Percentiles rank a stretch among this genome's conserved stretches.
Conservation (phyloP, 37 sponge, comb jelly and placozoan genomes). For the Haliclona indistincta region DNA sequence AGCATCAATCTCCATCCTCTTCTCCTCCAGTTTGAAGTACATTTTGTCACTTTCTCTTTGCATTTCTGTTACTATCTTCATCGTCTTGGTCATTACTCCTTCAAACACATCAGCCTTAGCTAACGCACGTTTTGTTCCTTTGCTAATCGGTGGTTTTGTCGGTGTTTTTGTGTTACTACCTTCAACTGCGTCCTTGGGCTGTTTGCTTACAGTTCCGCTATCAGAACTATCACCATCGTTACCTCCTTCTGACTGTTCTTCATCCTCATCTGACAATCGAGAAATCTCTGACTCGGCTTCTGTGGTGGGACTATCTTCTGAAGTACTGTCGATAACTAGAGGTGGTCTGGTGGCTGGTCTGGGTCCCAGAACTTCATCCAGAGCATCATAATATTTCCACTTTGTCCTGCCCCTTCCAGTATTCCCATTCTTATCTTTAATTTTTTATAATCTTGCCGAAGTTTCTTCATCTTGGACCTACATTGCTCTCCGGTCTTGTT, state of each 20-base stretch:
- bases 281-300: too few species aligned
- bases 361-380: conserved; percentile 5
- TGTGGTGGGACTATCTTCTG: too few species aligned
- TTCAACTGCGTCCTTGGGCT: too few species aligned
- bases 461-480: conserved; percentile 5
- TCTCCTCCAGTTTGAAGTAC: background rate
- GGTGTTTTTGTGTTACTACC: too few species aligned
- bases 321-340: conserved; percentile 7
- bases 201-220: too few species aligned
- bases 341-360: conserved; percentile 7
- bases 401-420: conserved; percentile 1
- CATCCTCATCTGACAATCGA: too few species aligned
- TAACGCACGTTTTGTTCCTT: too few species aligned
- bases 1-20: background rate
- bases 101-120: too few species aligned
- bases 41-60: background rate
- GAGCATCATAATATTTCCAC: conserved; percentile 1
- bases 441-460: conserved; percentile 1
- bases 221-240: too few species aligned
- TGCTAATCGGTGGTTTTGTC: too few species aligned
- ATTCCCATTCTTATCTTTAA: conserved; percentile 1
- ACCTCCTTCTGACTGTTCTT: too few species aligned
- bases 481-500: conserved; percentile 3
- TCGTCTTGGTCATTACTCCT: too few species aligned
- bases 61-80: background rate